These are phyloP conservation scores for Ptilonorhynchus violaceus DNA, from an alignment of 2,113 vertebrate genomes.

Conservation along the genomic window DNA sequence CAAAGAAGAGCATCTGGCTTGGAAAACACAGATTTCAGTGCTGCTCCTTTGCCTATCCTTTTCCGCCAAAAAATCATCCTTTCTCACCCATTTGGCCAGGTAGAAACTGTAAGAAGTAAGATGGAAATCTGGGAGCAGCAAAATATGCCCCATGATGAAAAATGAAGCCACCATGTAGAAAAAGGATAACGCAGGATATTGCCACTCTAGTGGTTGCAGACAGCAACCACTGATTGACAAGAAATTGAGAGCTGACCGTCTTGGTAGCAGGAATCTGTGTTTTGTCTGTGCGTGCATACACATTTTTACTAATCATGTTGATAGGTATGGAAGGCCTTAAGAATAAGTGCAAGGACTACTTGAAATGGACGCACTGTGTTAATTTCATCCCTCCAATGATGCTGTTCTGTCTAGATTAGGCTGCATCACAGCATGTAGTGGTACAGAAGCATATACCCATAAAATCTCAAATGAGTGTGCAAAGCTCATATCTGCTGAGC, in stretches of 20 bases:
- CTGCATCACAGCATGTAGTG: background rate
- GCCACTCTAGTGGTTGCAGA: background rate
- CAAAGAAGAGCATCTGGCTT: background rate
- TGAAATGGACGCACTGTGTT: background rate
- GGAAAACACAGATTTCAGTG: background rate
- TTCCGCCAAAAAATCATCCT: fast-evolving
- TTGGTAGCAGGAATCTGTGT: background rate
- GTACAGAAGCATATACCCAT: background rate
- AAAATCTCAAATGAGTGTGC: background rate
- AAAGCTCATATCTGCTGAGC: background rate
- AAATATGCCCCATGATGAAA: background rate
- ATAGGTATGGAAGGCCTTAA: background rate
- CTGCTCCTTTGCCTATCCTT: background rate
- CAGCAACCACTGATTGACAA: background rate
- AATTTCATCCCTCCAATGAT: background rate
- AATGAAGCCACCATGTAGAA: background rate
- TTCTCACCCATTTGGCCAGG: background rate
- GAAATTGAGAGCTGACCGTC: background rate
- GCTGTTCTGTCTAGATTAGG: background rate
- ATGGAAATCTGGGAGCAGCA: background rate
- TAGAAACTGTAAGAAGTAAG: background rate
- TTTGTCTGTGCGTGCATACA: background rate
- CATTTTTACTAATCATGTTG: background rate
- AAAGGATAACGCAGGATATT: background rate
- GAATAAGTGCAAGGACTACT: background rate